A percentile compares a stretch with the other conserved stretches of the same genome.
phyloP scores from a whole-genome alignment of 2,888 invertebrate genomes.

The Xestia c-nigrum region DNA sequence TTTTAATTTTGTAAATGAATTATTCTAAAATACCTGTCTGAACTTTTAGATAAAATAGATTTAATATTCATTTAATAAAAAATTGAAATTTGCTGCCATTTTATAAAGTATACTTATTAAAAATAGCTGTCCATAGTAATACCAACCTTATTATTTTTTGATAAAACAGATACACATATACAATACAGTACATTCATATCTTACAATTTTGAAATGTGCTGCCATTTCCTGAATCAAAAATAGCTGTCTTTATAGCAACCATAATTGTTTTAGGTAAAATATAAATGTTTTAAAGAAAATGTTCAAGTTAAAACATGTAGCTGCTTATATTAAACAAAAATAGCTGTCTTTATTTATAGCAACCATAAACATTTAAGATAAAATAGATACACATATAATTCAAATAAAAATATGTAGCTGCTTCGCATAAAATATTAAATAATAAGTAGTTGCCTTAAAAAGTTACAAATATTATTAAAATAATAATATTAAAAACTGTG shows the following conservation, averaged over 20 bases:
- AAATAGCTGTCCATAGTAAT: slow-evolving; percentile 10
- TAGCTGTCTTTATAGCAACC: slow-evolving; percentile 2
- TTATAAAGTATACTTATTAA: background rate
- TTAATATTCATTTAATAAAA: background rate
- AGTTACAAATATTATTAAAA: background rate
- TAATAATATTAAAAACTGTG: background rate
- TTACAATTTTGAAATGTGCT: slow-evolving; percentile 11
- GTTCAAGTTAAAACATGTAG: background rate
- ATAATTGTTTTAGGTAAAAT: background rate
- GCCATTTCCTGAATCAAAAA: background rate
- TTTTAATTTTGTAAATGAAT: background rate
- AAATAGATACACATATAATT: slow-evolving; percentile 5
- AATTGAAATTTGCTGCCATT: background rate
- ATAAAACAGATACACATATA: slow-evolving; percentile 12
- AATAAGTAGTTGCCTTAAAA: slow-evolving; percentile 24
- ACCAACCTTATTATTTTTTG: background rate
- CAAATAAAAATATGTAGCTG: slow-evolving; percentile 29
- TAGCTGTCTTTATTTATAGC: slow-evolving; percentile 11
- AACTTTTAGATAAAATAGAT: background rate
- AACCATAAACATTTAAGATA: background rate
- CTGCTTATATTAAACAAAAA: background rate
- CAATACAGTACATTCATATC: background rate
- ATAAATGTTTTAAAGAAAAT: slow-evolving; percentile 19
- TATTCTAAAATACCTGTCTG: background rate
- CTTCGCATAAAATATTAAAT: slow-evolving; percentile 5